Evolutionary conservation across 2,113 vertebrate species (phyloP).

Genomic region (Morone saxatilis): DNA sequence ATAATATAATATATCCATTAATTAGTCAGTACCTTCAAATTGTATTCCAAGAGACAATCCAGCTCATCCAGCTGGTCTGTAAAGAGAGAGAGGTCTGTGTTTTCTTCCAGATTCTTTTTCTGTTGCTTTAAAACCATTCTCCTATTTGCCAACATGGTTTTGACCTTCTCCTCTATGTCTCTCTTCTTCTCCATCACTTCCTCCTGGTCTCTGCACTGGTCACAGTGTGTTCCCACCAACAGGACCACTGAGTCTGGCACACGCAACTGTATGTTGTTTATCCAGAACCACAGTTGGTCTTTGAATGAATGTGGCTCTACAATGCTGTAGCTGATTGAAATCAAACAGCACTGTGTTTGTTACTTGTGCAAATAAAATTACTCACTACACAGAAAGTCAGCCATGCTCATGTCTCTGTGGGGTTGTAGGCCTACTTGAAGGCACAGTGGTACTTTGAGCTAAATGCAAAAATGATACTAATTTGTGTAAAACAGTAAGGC

Average conservation of each 20-base stretch:
- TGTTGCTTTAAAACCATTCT: conserved; percentile 29
- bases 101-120: conserved; percentile 43
- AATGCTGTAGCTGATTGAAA: conserved; percentile 35
- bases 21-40: conserved; percentile 21
- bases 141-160: conserved; percentile 25
- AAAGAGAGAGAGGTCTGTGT: conserved; percentile 10
- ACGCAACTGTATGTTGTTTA: conserved; percentile 56
- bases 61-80: conserved; percentile 46
- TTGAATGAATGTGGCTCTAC: conserved; percentile 36
- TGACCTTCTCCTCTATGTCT: conserved; percentile 43
- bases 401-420: too few species aligned
- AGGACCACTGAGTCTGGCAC: conserved; percentile 46
- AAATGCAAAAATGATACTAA: too few species aligned
- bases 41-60: conserved; percentile 46
- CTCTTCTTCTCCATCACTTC: conserved; percentile 48
- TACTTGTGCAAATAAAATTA: not conserved
- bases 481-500: too few species aligned
- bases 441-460: too few species aligned
- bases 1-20: not conserved
- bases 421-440: too few species aligned
- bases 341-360: not conserved
- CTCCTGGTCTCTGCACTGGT: conserved; percentile 42
- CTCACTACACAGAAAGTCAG: not conserved
- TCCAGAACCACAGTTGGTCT: conserved; percentile 48
- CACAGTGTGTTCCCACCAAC: conserved; percentile 51